Evolutionary conservation across 2,888 invertebrate genomes (phyloP).

Genomic region (Eurytoma adleriae): DNA sequence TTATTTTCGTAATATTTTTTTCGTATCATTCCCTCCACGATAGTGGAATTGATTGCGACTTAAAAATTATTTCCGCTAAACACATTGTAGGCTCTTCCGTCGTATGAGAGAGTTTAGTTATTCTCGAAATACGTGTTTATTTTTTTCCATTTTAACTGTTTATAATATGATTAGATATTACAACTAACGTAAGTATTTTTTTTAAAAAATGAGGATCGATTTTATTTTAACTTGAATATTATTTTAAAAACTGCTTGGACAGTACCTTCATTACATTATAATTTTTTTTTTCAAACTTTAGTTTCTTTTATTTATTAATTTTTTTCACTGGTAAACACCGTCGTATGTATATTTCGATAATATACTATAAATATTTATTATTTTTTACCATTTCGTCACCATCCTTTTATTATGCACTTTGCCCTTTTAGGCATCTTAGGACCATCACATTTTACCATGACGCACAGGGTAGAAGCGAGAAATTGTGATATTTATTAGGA

Average conservation of each 20-base stretch:
- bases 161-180: conserved; percentile 68
- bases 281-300: conserved; percentile 55
- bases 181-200: conserved; percentile 66
- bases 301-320: conserved; percentile 49
- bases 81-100: conserved; percentile 65
- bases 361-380: conserved; percentile 65
- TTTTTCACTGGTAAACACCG: conserved; percentile 69
- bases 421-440: conserved; percentile 68
- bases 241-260: conserved; percentile 66
- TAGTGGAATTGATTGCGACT: conserved; percentile 48
- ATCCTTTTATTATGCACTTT: conserved; percentile 70
- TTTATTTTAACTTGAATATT: conserved; percentile 67
- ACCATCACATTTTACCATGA: conserved; percentile 68
- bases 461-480: conserved; percentile 41
- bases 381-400: conserved; percentile 53
- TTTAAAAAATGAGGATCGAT: conserved; percentile 64
- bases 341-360: conserved; percentile 59
- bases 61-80: conserved; percentile 63
- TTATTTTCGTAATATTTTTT: conserved; percentile 60
- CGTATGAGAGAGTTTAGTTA: conserved; percentile 57
- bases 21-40: conserved; percentile 61
- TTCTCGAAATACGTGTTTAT: conserved; percentile 51
- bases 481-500: conserved; percentile 41
- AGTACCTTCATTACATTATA: conserved; percentile 60
- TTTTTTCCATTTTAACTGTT: conserved; percentile 45